phyloP scores from a whole-genome alignment of 2,888 invertebrate genomes.

The Drosophila paucipuncta region DNA sequence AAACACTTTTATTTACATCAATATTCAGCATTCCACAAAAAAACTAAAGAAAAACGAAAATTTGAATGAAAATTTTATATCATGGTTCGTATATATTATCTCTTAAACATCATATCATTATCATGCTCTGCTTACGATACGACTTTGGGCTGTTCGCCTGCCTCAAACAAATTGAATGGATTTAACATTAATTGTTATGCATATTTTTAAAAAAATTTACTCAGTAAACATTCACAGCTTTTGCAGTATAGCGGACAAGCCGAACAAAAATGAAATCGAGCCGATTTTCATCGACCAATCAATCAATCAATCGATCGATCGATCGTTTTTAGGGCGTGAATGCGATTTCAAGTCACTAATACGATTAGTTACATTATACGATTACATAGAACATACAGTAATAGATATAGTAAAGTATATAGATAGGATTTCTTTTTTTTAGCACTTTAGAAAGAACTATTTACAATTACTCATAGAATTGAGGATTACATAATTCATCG shows the following conservation, averaged over 20 bases:
- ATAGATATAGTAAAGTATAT: slow-evolving; percentile 31
- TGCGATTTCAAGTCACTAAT: slow-evolving; percentile 70
- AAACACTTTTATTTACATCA: not conserved
- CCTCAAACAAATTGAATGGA: slow-evolving; percentile 32
- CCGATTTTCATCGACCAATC: slow-evolving; percentile 39
- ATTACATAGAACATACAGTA: slow-evolving; percentile 55
- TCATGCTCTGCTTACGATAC: slow-evolving; percentile 26
- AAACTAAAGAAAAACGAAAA: not conserved
- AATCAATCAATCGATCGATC: slow-evolving; percentile 37
- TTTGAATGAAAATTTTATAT: slow-evolving; percentile 13
- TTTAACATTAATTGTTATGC: slow-evolving; percentile 38
- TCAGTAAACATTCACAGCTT: slow-evolving; percentile 81
- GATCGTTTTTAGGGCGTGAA: slow-evolving; percentile 59
- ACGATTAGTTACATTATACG: slow-evolving; percentile 58
- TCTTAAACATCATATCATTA: slow-evolving; percentile 41
- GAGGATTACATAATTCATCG: slow-evolving; percentile 30
- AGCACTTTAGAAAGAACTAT: slow-evolving; percentile 52
- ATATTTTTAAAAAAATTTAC: slow-evolving; percentile 67
- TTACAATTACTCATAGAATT: slow-evolving; percentile 57
- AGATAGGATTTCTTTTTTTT: slow-evolving; percentile 6
- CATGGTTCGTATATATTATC: slow-evolving; percentile 42
- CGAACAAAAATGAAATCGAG: slow-evolving; percentile 57
- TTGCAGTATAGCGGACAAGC: slow-evolving; percentile 63
- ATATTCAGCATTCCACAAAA: not conserved
- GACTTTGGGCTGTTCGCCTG: slow-evolving; percentile 30